Conservation (phyloP, 2,888 invertebrate genomes). For the Tupiocoris notatus region DNA sequence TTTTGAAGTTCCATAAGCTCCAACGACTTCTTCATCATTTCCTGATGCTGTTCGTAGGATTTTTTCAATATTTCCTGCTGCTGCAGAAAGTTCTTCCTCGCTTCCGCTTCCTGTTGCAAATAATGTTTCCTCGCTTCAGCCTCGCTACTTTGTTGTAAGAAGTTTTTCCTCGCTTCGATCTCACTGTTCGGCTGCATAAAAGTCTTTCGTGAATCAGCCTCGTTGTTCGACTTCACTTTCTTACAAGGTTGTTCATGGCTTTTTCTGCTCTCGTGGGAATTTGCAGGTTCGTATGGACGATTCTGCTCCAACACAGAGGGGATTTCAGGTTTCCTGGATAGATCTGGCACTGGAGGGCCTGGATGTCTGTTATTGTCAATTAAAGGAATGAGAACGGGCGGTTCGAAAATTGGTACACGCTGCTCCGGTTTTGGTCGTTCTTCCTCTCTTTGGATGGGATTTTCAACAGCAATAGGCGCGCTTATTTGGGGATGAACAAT, state of each 20-base stretch:
- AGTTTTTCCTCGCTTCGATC: not conserved
- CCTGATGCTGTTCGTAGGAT: slow-evolving; percentile 6
- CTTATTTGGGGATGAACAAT: not conserved
- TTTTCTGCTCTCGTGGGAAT: slow-evolving; percentile 7
- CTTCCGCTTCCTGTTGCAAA: slow-evolving; percentile 4
- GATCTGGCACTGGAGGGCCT: not conserved
- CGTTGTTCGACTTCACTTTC: slow-evolving; percentile 3
- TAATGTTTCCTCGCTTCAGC: slow-evolving; percentile 4
- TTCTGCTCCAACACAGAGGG: slow-evolving; percentile 15
- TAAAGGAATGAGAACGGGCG: slow-evolving; percentile 18
- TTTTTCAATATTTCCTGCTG: slow-evolving; percentile 28
- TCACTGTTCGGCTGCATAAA: slow-evolving; percentile 1
- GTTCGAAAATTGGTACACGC: slow-evolving; percentile 23
- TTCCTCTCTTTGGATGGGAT: not conserved
- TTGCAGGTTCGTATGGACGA: not conserved
- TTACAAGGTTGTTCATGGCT: slow-evolving; percentile 18
- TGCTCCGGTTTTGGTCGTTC: slow-evolving; percentile 17
- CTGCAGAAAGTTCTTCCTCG: slow-evolving; percentile 12
- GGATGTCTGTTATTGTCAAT: not conserved
- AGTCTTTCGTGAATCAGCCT: slow-evolving; percentile 18
- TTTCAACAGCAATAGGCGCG: not conserved
- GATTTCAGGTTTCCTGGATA: not conserved
- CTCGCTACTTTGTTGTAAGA: not conserved
- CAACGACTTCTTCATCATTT: slow-evolving; percentile 13
- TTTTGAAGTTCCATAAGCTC: slow-evolving; percentile 32